These are phyloP conservation scores for Raja brachyura DNA, from an alignment of 2,113 vertebrate species.

Conservation along the genomic window DNA sequence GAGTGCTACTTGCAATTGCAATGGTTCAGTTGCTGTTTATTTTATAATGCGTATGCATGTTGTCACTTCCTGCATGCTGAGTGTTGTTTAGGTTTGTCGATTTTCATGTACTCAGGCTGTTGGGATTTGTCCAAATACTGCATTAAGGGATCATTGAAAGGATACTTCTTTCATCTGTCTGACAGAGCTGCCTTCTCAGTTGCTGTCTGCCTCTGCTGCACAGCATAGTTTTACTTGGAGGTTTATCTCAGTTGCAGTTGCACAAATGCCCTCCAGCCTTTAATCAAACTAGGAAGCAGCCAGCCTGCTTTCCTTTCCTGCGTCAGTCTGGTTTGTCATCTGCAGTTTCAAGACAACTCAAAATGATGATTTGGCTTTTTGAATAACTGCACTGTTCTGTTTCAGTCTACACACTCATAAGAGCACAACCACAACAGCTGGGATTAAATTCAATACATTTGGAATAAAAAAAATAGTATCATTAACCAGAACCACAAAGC, in stretches of 20 bases:
- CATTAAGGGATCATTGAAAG: neutral
- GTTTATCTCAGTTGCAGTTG: neutral
- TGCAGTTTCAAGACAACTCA: neutral
- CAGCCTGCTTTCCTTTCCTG: slow-evolving; percentile 28
- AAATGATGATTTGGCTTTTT: neutral
- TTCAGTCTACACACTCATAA: neutral
- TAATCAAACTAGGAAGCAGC: neutral
- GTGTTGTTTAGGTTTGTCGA: neutral
- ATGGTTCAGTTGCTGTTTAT: neutral
- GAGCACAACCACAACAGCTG: neutral
- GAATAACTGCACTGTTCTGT: neutral
- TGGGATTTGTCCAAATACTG: neutral
- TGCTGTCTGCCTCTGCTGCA: neutral
- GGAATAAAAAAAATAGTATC: no score
- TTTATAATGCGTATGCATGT: neutral
- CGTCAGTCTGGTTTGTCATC: neutral
- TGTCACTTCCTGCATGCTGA: slow-evolving; percentile 13
- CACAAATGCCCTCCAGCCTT: neutral
- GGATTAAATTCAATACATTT: no score
- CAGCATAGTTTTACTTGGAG: no score
- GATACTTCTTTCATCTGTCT: neutral
- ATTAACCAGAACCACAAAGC: no score
- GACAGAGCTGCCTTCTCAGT: neutral
- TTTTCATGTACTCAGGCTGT: neutral
- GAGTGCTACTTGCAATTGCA: neutral